A percentile compares a stretch with the other conserved stretches of the same genome.
phyloP scores from a whole-genome alignment of 2,888 invertebrate species.

The Alsophila aescularia region DNA sequence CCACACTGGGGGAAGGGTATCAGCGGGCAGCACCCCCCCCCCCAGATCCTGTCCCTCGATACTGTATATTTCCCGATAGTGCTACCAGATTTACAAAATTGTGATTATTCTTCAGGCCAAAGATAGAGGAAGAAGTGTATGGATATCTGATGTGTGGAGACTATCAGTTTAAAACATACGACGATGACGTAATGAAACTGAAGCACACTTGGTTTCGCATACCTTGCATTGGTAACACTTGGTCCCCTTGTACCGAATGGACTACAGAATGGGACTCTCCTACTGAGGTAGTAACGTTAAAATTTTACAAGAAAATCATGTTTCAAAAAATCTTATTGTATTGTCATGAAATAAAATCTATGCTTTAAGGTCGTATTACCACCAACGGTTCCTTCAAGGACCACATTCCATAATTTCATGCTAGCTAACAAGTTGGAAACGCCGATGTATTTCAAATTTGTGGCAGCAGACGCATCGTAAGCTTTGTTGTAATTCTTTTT shows the following conservation, averaged over 20 bases:
- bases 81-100: background rate
- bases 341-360: background rate
- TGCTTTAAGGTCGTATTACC: conserved; percentile 64
- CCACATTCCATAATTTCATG: conserved; percentile 73
- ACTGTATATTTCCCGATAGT: no score
- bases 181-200: conserved; percentile 45
- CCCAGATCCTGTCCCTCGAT: no score
- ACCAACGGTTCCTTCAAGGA: conserved; percentile 74
- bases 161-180: conserved; percentile 60
- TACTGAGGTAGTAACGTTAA: conserved; percentile 54
- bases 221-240: conserved; percentile 76
- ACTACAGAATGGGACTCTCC: conserved; percentile 71
- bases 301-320: background rate
- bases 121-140: conserved; percentile 64
- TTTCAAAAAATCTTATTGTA: no score
- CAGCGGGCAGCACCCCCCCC: no score
- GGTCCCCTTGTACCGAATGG: conserved; percentile 71
- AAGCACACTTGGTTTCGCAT: conserved; percentile 75
- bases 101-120: conserved; percentile 56
- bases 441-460: conserved; percentile 73
- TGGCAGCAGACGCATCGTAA: conserved; percentile 68
- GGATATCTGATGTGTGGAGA: conserved; percentile 74
- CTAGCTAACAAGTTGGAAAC: conserved; percentile 70
- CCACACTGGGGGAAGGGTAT: no score
- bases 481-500: conserved; percentile 29